Percentiles rank a stretch among this genome's conserved stretches.
Conservation (phyloP, 1,140 invertebrate genomes). For the Olivierus martensii region DNA sequence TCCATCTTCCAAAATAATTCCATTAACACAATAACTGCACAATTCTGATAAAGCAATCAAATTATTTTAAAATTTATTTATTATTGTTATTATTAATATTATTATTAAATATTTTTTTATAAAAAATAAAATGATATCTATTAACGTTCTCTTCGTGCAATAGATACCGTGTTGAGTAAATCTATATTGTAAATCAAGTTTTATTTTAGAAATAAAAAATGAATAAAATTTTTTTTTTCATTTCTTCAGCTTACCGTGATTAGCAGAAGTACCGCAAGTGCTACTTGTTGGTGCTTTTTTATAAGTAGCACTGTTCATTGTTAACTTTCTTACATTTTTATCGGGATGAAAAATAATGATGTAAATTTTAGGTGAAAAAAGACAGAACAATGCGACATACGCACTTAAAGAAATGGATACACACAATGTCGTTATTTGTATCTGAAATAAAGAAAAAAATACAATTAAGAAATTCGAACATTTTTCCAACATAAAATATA, state of each 20-base stretch:
- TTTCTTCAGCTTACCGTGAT: constrained; percentile 23
- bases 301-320: constrained; percentile 35
- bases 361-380: constrained; percentile 40
- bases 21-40: too few species aligned
- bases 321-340: constrained; percentile 40
- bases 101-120: too few species aligned
- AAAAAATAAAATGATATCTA: too few species aligned
- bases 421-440: constrained; percentile 40
- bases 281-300: constrained; percentile 26
- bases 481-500: too few species aligned
- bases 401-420: constrained; percentile 39
- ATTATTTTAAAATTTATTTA: too few species aligned
- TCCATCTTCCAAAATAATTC: too few species aligned
- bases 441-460: constrained; percentile 23
- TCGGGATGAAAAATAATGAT: constrained; percentile 41
- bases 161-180: not conserved
- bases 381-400: constrained; percentile 37
- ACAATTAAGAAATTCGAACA: too few species aligned
- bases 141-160: not conserved
- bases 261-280: constrained; percentile 26
- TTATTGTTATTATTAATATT: too few species aligned
- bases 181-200: too few species aligned
- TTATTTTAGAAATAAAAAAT: too few species aligned
- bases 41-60: too few species aligned
- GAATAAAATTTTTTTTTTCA: too few species aligned